These are phyloP conservation scores for Mastigias papua DNA, from an alignment of 30 jellyfish, hydroid and myxozoan genomes.

Conservation along the genomic window DNA sequence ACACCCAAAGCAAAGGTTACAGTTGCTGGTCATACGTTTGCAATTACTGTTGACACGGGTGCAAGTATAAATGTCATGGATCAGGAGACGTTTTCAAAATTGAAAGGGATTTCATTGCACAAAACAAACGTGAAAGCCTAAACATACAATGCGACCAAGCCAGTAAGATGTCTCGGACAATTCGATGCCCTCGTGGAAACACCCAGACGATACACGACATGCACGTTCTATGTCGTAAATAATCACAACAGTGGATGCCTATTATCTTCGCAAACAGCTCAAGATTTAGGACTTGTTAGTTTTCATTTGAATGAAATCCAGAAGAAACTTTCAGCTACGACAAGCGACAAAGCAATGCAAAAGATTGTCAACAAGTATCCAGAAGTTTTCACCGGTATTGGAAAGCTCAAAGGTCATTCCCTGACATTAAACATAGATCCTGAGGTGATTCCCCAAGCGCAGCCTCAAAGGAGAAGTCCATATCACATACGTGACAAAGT, in stretches of 20 bases:
- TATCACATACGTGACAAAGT: slow-evolving; percentile 66
- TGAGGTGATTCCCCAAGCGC: slow-evolving; percentile 23
- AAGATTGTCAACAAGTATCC: slow-evolving; percentile 8
- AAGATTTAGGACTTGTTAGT: slow-evolving; percentile 36
- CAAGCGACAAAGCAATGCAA: slow-evolving; percentile 7
- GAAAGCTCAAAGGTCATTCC: background rate
- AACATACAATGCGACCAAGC: slow-evolving; percentile 20
- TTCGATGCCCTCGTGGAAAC: slow-evolving; percentile 43
- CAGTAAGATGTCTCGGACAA: slow-evolving; percentile 25
- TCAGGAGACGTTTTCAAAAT: slow-evolving; percentile 3
- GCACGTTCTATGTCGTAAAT: slow-evolving; percentile 34
- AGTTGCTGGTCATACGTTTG: slow-evolving; percentile 13
- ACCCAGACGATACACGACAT: slow-evolving; percentile 1
- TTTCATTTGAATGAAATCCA: slow-evolving; percentile 15
- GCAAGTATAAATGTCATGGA: slow-evolving; percentile 48
- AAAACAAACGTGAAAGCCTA: slow-evolving; percentile 45
- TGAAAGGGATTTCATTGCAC: slow-evolving; percentile 26
- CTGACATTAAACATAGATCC: slow-evolving; percentile 40
- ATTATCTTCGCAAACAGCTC: slow-evolving; percentile 27
- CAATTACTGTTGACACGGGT: slow-evolving; percentile 37
- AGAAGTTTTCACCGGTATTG: slow-evolving; percentile 41
- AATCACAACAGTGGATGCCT: slow-evolving; percentile 29
- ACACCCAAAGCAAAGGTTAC: slow-evolving; percentile 34
- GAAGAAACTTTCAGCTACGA: background rate
- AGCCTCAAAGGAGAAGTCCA: slow-evolving; percentile 57